phyloP scores from a whole-genome alignment of 2,113 vertebrate genomes.

The Pangasianodon gigas region DNA sequence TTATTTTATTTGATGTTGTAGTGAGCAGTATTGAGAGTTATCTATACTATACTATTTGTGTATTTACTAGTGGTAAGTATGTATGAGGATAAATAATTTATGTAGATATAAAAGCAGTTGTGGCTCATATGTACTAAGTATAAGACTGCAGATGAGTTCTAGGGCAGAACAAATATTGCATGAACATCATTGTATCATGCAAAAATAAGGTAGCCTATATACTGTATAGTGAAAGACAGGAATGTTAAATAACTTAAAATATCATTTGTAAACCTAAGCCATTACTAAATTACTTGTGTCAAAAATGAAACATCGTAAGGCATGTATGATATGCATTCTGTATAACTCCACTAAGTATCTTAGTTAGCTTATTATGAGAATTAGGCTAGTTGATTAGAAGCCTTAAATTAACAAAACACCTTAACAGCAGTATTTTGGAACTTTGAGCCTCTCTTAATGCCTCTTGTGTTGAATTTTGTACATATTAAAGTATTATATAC shows the following conservation, averaged over 20 bases:
- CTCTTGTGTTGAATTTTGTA: neutral
- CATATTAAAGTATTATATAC: neutral
- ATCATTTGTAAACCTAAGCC: neutral
- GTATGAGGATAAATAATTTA: neutral
- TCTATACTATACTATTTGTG: neutral
- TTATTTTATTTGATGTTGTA: neutral
- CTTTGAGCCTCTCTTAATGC: neutral
- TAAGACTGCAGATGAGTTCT: neutral
- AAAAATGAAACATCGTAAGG: conserved; percentile 7
- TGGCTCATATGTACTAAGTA: too few species aligned
- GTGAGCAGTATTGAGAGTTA: neutral
- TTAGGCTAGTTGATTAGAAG: neutral
- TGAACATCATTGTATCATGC: neutral
- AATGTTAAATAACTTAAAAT: neutral
- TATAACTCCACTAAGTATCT: neutral
- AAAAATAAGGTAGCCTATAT: neutral
- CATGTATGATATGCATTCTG: neutral
- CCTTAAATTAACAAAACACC: neutral
- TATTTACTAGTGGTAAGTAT: neutral
- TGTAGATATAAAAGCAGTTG: neutral
- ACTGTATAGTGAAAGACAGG: neutral
- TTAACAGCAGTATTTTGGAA: neutral
- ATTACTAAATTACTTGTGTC: neutral
- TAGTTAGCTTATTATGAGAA: neutral
- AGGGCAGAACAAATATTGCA: neutral